phyloP scores from a whole-genome alignment of 1,140 invertebrate species.

The Acromyrmex charruanus region DNA sequence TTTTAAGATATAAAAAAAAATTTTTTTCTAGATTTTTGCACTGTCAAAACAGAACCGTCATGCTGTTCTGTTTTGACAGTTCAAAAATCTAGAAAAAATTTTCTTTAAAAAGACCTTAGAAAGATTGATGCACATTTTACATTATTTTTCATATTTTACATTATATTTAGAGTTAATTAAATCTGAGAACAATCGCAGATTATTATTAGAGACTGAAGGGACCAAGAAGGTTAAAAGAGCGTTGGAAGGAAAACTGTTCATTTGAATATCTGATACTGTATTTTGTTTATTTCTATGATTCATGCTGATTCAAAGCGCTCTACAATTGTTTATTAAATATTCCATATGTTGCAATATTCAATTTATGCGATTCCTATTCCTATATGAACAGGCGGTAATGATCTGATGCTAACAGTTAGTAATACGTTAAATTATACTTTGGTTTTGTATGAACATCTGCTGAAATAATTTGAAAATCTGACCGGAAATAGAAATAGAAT shows the following conservation, averaged over 20 bases:
- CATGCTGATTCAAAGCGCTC: constrained; percentile 6
- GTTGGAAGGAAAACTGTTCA: constrained; percentile 3
- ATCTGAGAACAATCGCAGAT: not conserved
- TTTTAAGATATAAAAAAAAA: not conserved
- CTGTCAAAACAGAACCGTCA: not conserved
- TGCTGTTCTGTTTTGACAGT: too few relatives aligned
- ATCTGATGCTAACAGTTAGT: not conserved
- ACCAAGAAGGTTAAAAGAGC: not conserved
- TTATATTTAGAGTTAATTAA: not conserved
- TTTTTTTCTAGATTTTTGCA: not conserved
- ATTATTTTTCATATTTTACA: too few relatives aligned
- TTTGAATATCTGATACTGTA: not conserved
- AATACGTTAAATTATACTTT: not conserved
- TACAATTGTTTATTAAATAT: constrained; percentile 51
- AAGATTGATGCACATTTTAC: too few relatives aligned
- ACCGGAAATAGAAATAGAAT: not conserved
- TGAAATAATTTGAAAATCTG: not conserved
- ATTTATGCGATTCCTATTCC: not conserved
- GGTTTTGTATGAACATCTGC: not conserved
- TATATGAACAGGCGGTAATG: constrained; percentile 35
- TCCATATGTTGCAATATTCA: not conserved
- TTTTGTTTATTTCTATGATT: constrained; percentile 34
- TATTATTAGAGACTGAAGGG: not conserved
- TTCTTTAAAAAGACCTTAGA: not conserved
- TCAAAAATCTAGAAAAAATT: too few relatives aligned